Percentiles rank a stretch among this genome's conserved stretches.
phyloP scores from a whole-genome alignment of 2,888 invertebrate species.

The Cyrtodaria siliqua region DNA sequence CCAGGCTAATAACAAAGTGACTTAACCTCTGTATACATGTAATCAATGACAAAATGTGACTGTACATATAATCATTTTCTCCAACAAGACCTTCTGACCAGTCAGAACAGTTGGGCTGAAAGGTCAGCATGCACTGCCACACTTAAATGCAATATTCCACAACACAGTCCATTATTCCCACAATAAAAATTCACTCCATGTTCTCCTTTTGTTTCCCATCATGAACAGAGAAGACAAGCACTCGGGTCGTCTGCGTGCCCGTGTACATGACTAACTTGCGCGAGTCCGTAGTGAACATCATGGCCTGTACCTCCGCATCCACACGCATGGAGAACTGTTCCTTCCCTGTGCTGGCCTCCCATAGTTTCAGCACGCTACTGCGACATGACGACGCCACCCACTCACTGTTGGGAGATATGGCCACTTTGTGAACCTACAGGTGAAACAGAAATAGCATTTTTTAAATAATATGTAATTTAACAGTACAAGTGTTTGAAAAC shows the following conservation, averaged over 20 bases:
- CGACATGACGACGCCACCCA: constrained; percentile 71
- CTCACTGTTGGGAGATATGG: constrained; percentile 66
- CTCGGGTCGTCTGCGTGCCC: constrained; percentile 55
- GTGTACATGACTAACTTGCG: constrained; percentile 66
- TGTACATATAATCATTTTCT: no score
- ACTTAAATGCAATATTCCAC: no score
- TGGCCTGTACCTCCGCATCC: constrained; percentile 51
- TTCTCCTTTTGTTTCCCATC: neutral
- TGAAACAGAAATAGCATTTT: constrained; percentile 7
- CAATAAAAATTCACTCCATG: neutral
- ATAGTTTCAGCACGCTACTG: constrained; percentile 71
- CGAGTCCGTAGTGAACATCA: constrained; percentile 68
- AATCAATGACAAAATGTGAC: no score
- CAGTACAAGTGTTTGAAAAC: no score
- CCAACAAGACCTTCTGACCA: no score
- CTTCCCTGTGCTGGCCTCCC: constrained; percentile 64
- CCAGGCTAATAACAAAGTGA: no score
- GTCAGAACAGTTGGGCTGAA: no score
- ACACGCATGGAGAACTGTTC: constrained; percentile 70
- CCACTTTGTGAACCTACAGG: constrained; percentile 68
- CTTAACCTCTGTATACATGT: no score
- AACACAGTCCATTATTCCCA: no score
- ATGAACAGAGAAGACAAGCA: constrained; percentile 63
- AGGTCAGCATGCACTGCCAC: no score
- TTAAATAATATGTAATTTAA: no score